phyloP scores from a whole-genome alignment of 2,888 invertebrate species.

The Alcis repandata region DNA sequence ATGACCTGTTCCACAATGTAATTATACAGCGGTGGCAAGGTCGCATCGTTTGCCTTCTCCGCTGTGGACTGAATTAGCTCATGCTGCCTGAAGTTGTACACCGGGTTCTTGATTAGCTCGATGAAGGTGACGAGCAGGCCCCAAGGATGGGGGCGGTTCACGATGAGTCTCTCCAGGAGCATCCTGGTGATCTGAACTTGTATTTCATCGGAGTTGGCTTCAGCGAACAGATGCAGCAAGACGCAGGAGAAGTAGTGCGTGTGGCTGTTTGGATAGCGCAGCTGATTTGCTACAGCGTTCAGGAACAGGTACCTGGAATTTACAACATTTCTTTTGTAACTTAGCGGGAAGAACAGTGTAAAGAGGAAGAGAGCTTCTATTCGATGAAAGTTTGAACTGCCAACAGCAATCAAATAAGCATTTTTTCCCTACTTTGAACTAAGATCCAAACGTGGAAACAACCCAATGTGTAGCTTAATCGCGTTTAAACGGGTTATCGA shows the following conservation, averaged over 20 bases:
- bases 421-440: too few species aligned
- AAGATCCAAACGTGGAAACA: too few species aligned
- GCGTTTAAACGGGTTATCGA: too few species aligned
- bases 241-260: constrained; percentile 99
- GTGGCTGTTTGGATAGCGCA: constrained; percentile 99
- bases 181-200: constrained; percentile 99
- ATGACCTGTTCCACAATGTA: constrained; percentile 12
- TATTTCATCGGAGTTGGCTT: constrained; percentile 98
- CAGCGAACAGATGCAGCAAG: constrained; percentile 97
- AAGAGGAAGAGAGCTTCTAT: neutral
- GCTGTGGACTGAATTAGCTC: constrained; percentile 99
- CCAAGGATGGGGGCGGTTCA: constrained; percentile 99
- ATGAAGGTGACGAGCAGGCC: constrained; percentile 99
- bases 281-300: constrained; percentile 99
- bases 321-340: neutral
- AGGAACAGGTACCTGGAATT: constrained; percentile 95
- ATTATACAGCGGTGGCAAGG: constrained; percentile 4
- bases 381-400: too few species aligned
- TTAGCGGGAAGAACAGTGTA: too few species aligned
- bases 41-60: constrained; percentile 97
- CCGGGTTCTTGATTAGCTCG: constrained; percentile 99
- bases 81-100: constrained; percentile 99
- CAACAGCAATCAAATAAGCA: too few species aligned
- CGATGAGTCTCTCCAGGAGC: constrained; percentile 97
- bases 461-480: too few species aligned